These are phyloP conservation scores for Parascotia fuliginaria DNA, from an alignment of 2,888 invertebrate species.

Conservation along the genomic window DNA sequence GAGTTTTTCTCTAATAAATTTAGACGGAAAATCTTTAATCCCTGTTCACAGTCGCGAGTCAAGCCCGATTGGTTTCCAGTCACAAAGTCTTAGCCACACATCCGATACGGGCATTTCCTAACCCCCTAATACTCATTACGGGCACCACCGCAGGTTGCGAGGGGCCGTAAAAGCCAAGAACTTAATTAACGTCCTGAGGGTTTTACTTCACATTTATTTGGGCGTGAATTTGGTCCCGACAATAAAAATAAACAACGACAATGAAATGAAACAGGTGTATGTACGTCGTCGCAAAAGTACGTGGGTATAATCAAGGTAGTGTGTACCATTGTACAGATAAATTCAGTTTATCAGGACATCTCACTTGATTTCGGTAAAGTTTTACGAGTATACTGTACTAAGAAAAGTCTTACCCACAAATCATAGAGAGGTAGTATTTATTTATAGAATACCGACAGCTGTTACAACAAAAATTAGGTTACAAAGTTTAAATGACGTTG, in stretches of 20 bases:
- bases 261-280: slow-evolving; percentile 48
- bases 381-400: neutral
- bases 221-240: slow-evolving; percentile 71
- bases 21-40: slow-evolving; percentile 34
- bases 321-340: slow-evolving; percentile 7
- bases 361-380: neutral
- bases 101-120: slow-evolving; percentile 50
- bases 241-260: slow-evolving; percentile 80
- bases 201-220: slow-evolving; percentile 74
- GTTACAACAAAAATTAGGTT: too few species aligned
- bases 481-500: too few species aligned
- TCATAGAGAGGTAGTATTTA: neutral
- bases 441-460: too few species aligned
- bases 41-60: slow-evolving; percentile 34
- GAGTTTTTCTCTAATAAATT: slow-evolving; percentile 5
- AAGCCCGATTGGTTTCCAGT: slow-evolving; percentile 47
- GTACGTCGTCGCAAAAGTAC: neutral
- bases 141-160: slow-evolving; percentile 54
- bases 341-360: slow-evolving; percentile 1
- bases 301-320: slow-evolving; percentile 7
- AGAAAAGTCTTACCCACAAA: neutral
- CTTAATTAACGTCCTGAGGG: slow-evolving; percentile 75
- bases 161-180: slow-evolving; percentile 73
- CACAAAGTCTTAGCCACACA: slow-evolving; percentile 48
- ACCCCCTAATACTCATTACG: slow-evolving; percentile 64